Base-by-base conservation (phyloP, 2,888 invertebrate genomes). In the Anthoptus insignis region DNA sequence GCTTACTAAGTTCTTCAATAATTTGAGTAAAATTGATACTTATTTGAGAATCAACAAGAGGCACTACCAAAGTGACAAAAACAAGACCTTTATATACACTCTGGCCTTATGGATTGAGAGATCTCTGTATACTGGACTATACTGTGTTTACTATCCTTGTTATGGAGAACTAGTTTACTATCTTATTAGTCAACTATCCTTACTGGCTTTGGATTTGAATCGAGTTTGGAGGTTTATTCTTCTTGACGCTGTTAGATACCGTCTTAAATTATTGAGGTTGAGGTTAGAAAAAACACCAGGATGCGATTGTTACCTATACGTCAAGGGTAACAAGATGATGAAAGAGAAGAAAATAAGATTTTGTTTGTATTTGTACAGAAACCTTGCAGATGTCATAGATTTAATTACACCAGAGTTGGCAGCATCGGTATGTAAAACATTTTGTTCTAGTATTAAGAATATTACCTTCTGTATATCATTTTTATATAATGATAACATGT, bases 191-290 rank as follows among this genome's bases (percentile, higher is more conserved):
- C 76, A 83, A 24, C 76, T 84, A n/a, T 82, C 86, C 0, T 75
- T 87, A 1, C 67, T 88, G 4, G 83, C 87, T 13, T 77, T 92
- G 11, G 91, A 92, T 74, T 69, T 88, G 3, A 88, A 83, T 71
- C 76, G 91, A 66, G 84, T 88, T 0, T 91, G 90, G 91, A 77
- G 92, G 39, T 88, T 84, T 61, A 72, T 84, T 13, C 34, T 91
- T 13, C 84, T 88, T 47, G 86, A 90, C 68, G 74, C 81, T 8
- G 73, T 91, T 14, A 78, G 89, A 24, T 83, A 82, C 68, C 81
- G 92, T 34, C 75, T 92, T 27, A 83, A 79, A 54, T 70, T 85
- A 2, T 77, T 92, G 0, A 80, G 88, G 0, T 53, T 75, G 21
- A 79, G 90, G 53, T 69, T 92, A 37, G 81, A 86, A 57, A 91